Evolutionary conservation across 1,140 invertebrate genomes (phyloP), one percentile per base, ranked within the genome.

Genomic region (Drosophila persimilis): DNA sequence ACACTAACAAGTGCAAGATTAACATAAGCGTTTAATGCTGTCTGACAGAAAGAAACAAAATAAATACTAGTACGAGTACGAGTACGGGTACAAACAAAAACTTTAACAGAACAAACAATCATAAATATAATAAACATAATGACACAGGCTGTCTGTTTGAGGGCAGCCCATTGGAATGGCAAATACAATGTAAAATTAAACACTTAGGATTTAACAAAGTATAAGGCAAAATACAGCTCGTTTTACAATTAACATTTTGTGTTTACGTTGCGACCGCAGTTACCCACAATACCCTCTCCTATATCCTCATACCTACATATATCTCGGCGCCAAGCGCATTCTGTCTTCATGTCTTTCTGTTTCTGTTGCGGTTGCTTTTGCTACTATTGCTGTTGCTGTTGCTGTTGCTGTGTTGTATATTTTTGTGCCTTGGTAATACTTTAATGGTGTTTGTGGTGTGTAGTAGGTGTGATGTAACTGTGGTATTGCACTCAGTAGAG

Each of bases 21-120:
- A 78, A 88, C 74, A 79, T 83, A 88, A 88, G 83, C 83, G 83
- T 83, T 88, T 85, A 85, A 85, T 88, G 81, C 83, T 85, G 45
- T 77, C 79, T 71, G 81, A 66, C 77, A 61, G 64, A 57, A 22
- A 54, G 64, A 64, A 63, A 53, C 35, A 70, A 29, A 45, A 67
- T 85, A 81, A 77, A 70, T 74, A 65, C 43, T 20, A 51, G 41
- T 46, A 58, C 26, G 24, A 51, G 41, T 46, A 65, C 43, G 26
- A 51, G 41, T 31, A 58, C 26, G 24, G 45, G 41, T 46, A 58
- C 26, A 29, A 26, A 53, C 52, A 51, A 31, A 60, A 47, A 65
- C 46, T 51, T 43, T 57, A 80, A 57, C 84, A 80, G 72, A 85
- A 86, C 5, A 26, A 85, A 86, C 64, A 86, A 85, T 50, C 50